Base-by-base conservation (phyloP, 2,888 invertebrate species). In the Neelides folsomi region DNA sequence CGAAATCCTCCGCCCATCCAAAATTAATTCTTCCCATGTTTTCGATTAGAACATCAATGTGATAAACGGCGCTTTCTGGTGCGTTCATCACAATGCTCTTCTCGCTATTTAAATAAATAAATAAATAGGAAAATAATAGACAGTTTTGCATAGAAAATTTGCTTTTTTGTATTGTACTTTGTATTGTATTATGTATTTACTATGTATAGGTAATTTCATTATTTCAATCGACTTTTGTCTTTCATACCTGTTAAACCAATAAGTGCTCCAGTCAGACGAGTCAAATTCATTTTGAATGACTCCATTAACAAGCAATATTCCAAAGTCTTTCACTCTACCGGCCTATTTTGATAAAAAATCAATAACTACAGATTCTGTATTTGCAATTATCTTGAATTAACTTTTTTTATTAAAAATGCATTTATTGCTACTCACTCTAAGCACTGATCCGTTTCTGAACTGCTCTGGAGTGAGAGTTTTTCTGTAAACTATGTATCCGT, bases 401-500 rank as follows among this genome's bases (percentile, higher is more conserved):
- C 16, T 19, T 34, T 16, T 16, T 15, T 20, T 19, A 18, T 45
- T 13, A 16, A 16, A 20, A 39, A 37, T 10, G 20, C 1, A 39
- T 35, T 16, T 19, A 9, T 13, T n/a, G 41, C 15, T 43, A 36
- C 46, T 38, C 47, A 58, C 60, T 49, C 56, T 55, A 16, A 59
- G 47, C 19, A 49, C 35, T 1, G 52, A 35, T 51, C 55, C 56
- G 44, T 48, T 53, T 12, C 53, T 49, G 12, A 43, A 16, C 7
- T n/a, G n/a, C n/a, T 34, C 41, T 27, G 27, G 15, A 16, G 38
- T 40, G 10, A 34, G 13, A n/a, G 57, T 58, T 54, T 71, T 74
- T 35, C 74, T 63, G 65, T 79, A 79, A 27, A 77, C 59, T 13
- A 75, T 71, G 61, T 76, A 78, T 1, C 79, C 79, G 59, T 73